Conservation (phyloP, 2,797 vertebrate species). For the Lateolabrax maculatus region DNA sequence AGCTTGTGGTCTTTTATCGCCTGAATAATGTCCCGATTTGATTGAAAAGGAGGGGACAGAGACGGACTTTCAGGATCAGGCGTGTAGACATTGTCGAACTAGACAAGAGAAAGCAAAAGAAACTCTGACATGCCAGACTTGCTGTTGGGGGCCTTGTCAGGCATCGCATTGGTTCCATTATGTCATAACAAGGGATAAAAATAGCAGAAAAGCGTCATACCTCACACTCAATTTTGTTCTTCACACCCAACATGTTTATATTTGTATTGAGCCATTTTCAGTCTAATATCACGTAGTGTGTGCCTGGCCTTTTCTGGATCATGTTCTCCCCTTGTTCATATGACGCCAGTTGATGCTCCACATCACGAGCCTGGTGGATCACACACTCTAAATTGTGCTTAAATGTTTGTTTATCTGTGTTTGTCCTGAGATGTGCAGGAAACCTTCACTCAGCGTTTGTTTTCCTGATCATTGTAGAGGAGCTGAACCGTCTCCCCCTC, state of each 20-base stretch:
- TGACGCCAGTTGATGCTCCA: not conserved
- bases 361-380: not conserved
- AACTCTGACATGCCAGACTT: not conserved
- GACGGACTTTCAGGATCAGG: not conserved
- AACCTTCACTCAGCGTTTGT: not conserved
- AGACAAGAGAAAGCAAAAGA: not conserved
- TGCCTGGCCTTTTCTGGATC: not conserved
- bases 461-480: not conserved
- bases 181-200: not conserved
- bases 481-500: too few relatives aligned
- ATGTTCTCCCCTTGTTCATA: not conserved
- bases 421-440: not conserved
- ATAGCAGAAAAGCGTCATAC: not conserved
- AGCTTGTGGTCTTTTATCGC: not conserved
- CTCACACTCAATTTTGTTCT: not conserved
- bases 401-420: not conserved
- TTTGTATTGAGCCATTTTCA: conserved; percentile 1
- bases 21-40: not conserved
- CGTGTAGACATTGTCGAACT: not conserved
- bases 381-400: not conserved
- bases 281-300: not conserved
- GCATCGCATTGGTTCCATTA: not conserved
- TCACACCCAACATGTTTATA: not conserved
- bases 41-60: not conserved
- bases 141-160: not conserved